Percentiles rank a stretch among this genome's conserved stretches.
Conservation (phyloP, 2,888 invertebrate genomes). For the Selenia dentaria region DNA sequence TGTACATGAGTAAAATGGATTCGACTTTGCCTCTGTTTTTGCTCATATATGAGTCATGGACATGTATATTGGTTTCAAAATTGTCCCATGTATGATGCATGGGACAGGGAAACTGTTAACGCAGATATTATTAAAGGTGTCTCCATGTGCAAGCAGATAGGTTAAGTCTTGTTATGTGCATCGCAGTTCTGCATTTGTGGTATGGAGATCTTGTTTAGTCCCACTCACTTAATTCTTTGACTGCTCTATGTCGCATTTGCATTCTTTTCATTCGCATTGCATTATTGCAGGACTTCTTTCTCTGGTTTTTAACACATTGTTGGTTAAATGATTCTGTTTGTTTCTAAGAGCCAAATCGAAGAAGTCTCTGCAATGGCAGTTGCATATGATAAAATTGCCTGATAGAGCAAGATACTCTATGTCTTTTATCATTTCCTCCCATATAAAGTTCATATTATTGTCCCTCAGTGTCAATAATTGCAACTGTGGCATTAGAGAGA, state of each 20-base stretch:
- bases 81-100: too few relatives aligned
- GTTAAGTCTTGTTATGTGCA: too few relatives aligned
- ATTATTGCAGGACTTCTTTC: background rate
- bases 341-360: slow-evolving; percentile 61
- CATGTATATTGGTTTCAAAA: too few relatives aligned
- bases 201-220: too few relatives aligned
- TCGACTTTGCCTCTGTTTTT: too few relatives aligned
- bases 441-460: slow-evolving; percentile 84
- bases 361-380: slow-evolving; percentile 81
- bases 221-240: slow-evolving; percentile 45
- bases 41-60: too few relatives aligned
- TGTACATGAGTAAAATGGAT: too few relatives aligned
- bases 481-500: slow-evolving; percentile 62
- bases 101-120: too few relatives aligned
- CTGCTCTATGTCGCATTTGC: slow-evolving; percentile 58
- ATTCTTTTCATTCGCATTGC: too few relatives aligned
- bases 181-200: too few relatives aligned
- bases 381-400: slow-evolving; percentile 85
- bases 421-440: slow-evolving; percentile 76
- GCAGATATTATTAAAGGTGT: too few relatives aligned
- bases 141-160: too few relatives aligned
- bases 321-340: slow-evolving; percentile 20
- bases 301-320: background rate
- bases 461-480: slow-evolving; percentile 69
- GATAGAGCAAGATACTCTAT: slow-evolving; percentile 78